phyloP scores from a whole-genome alignment of 2,888 invertebrate genomes.

The Smittia aterrima region DNA sequence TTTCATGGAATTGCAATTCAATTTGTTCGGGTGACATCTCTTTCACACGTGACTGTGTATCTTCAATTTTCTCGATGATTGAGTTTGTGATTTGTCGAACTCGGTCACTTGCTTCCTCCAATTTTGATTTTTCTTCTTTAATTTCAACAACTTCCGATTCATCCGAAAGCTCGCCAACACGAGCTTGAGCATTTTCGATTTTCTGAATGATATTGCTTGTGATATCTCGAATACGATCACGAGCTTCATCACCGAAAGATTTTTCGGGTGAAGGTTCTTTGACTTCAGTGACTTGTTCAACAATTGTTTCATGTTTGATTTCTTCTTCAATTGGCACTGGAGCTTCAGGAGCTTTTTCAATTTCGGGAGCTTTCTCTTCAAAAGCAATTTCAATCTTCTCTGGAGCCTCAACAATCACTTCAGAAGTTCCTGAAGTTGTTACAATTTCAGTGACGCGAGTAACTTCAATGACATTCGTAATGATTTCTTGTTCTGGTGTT shows the following conservation, averaged over 20 bases:
- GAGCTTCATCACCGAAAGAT: constrained; percentile 1
- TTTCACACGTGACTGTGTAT: neutral
- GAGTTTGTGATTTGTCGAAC: neutral
- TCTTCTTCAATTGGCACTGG: constrained; percentile 31
- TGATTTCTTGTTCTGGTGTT: neutral
- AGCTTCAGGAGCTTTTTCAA: constrained; percentile 2
- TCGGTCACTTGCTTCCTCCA: neutral
- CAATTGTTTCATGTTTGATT: constrained; percentile 29
- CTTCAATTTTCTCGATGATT: constrained; percentile 20
- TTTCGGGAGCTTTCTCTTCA: neutral
- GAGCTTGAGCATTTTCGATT: constrained; percentile 35
- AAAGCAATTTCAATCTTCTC: neutral
- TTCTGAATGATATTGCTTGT: constrained; percentile 35
- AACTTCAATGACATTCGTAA: neutral
- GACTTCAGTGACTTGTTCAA: constrained; percentile 25
- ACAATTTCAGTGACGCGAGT: neutral
- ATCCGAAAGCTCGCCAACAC: constrained; percentile 23
- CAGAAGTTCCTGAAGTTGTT: neutral
- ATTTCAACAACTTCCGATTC: neutral
- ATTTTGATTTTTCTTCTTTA: neutral
- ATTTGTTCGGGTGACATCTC: constrained; percentile 17
- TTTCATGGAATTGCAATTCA: neutral
- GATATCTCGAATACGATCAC: constrained; percentile 18
- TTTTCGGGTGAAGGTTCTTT: constrained; percentile 24
- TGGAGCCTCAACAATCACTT: neutral